phyloP scores from a whole-genome alignment of 2,797 vertebrate genomes.

The Protonibea diacanthus region DNA sequence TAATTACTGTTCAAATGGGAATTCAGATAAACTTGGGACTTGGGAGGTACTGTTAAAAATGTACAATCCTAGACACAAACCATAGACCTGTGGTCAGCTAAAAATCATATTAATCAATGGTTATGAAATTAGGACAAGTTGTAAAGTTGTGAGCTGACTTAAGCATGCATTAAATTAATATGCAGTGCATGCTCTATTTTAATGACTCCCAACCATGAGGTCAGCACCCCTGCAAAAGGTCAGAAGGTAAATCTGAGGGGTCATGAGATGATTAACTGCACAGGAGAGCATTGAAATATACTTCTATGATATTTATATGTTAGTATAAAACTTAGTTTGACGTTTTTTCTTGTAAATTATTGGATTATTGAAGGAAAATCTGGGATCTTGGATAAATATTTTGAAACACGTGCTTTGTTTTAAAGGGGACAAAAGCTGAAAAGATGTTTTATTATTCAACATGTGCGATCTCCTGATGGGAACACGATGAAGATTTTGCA shows the following conservation, averaged over 20 bases:
- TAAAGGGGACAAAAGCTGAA: not conserved
- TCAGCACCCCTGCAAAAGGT: not conserved
- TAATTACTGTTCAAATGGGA: not conserved
- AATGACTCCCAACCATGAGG: not conserved
- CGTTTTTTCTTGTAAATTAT: not conserved
- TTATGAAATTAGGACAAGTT: no score
- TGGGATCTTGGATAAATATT: not conserved
- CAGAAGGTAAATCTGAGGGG: not conserved
- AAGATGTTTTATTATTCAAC: conserved; percentile 39
- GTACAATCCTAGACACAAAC: not conserved
- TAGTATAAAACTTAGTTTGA: not conserved
- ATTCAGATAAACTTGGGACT: not conserved
- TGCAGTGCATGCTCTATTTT: not conserved
- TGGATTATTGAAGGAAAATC: not conserved
- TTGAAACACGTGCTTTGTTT: not conserved
- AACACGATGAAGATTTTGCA: conserved; percentile 38
- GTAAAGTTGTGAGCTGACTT: not conserved
- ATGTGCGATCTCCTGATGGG: conserved; percentile 16
- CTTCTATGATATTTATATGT: not conserved
- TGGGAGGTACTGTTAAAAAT: not conserved
- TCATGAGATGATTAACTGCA: conserved; percentile 5
- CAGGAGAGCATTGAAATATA: not conserved
- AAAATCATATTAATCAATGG: not conserved
- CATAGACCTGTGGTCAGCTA: not conserved
- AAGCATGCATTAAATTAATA: not conserved